Evolutionary conservation across 2,797 vertebrate species (phyloP).

Genomic region (Peromyscus aztecus): DNA sequence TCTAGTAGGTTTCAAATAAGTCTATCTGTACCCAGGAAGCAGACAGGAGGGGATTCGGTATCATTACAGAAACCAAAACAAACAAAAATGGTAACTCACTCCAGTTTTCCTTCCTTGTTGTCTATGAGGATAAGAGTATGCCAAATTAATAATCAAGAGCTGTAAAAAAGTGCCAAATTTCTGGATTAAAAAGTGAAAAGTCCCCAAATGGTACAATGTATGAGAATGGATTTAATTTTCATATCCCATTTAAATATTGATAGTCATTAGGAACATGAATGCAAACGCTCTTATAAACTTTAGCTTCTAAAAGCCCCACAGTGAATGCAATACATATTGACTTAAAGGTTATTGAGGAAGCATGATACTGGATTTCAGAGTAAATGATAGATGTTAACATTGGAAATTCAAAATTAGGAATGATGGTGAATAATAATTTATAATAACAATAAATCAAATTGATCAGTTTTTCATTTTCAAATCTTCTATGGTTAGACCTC

Average conservation of each 20-base stretch:
- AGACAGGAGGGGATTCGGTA: not conserved
- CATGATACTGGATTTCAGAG: not conserved
- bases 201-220: not conserved
- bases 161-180: not conserved
- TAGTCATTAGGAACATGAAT: not conserved
- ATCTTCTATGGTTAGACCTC: not conserved
- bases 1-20: not conserved
- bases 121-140: not conserved
- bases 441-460: not conserved
- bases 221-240: not conserved
- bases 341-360: not conserved
- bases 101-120: constrained; percentile 15
- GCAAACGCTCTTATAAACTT: not conserved
- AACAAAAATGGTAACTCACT: not conserved
- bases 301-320: not conserved
- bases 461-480: not conserved
- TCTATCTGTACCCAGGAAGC: not conserved
- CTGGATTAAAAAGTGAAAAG: not conserved
- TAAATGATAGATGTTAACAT: not conserved
- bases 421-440: not conserved
- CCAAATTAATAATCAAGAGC: not conserved
- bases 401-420: not conserved
- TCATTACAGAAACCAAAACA: not conserved
- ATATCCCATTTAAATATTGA: not conserved
- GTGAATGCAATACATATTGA: not conserved